Conservation (phyloP, 2,113 vertebrate species). For the Cyprinodon tularosa region DNA sequence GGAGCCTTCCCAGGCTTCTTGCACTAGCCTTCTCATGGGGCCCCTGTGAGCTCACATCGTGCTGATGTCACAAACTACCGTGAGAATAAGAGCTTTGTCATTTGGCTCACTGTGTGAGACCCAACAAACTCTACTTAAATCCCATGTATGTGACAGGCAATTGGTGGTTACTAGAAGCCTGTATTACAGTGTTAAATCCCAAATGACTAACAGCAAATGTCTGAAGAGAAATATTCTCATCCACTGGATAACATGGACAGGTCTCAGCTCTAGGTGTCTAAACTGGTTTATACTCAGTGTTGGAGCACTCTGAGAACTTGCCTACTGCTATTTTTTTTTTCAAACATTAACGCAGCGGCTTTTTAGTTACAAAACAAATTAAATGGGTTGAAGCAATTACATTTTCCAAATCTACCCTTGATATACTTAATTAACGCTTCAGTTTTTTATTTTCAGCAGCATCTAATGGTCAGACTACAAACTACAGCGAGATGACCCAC, state of each 20-base stretch:
- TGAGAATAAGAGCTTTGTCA: conserved; percentile 65
- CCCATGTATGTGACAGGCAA: conserved; percentile 41
- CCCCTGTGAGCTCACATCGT: conserved; percentile 29
- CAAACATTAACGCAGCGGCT: not conserved
- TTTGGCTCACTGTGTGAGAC: conserved; percentile 43
- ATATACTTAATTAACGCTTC: not conserved
- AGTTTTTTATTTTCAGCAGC: too few species aligned
- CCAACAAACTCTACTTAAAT: conserved; percentile 27
- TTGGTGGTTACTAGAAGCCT: conserved; percentile 19
- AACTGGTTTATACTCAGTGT: not conserved
- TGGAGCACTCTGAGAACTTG: conserved; percentile 3
- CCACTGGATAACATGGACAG: conserved; percentile 1
- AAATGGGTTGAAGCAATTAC: not conserved
- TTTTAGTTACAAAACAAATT: conserved; percentile 1
- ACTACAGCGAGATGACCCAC: too few species aligned
- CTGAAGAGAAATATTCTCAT: conserved; percentile 17
- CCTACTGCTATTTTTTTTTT: not conserved
- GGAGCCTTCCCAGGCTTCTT: conserved; percentile 60
- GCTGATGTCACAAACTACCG: conserved; percentile 34
- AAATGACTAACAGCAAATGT: conserved; percentile 23
- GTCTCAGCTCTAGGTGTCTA: not conserved
- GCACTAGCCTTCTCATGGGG: conserved; percentile 63
- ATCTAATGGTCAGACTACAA: too few species aligned
- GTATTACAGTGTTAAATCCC: conserved; percentile 22
- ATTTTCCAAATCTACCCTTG: not conserved